Evolutionary conservation across 2,888 invertebrate species (phyloP).

Genomic region (Andrena chrysosceles): DNA sequence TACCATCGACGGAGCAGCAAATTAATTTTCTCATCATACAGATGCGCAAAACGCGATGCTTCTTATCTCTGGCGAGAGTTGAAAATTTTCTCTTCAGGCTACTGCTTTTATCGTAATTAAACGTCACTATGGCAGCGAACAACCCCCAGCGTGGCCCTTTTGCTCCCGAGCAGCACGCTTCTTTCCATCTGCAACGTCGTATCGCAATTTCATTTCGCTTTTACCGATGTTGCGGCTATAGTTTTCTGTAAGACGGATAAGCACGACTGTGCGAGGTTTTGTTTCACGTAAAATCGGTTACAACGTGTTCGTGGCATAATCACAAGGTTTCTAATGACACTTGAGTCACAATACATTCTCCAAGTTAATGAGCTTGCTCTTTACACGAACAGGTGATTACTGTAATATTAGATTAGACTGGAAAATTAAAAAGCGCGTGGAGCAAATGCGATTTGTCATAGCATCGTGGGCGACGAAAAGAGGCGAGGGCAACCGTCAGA

Average conservation of each 20-base stretch:
- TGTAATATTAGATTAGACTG: no score
- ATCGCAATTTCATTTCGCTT: slow-evolving; percentile 42
- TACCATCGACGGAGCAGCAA: neutral
- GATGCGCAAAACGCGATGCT: neutral
- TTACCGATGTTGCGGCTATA: slow-evolving; percentile 18
- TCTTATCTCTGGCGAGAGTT: slow-evolving; percentile 25
- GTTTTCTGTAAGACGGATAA: slow-evolving; percentile 13
- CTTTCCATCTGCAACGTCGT: slow-evolving; percentile 36
- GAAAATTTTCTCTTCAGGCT: slow-evolving; percentile 59
- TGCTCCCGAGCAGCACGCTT: slow-evolving; percentile 9
- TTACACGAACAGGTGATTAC: neutral
- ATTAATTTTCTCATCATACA: neutral
- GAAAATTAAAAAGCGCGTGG: slow-evolving; percentile 5
- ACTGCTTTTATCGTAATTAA: slow-evolving; percentile 75
- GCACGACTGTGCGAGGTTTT: slow-evolving; percentile 34
- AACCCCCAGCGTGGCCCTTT: slow-evolving; percentile 15
- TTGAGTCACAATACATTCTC: neutral
- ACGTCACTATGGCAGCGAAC: slow-evolving; percentile 65
- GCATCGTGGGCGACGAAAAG: slow-evolving; percentile 19
- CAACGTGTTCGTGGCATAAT: neutral
- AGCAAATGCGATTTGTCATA: slow-evolving; percentile 65
- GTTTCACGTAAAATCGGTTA: slow-evolving; percentile 54
- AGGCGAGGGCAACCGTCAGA: slow-evolving; percentile 38
- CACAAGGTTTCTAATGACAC: neutral
- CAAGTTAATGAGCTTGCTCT: neutral